Percentiles rank a stretch among this genome's conserved stretches.
Evolutionary conservation across 1,140 invertebrate genomes (phyloP).

Genomic region (Atta colombica): DNA sequence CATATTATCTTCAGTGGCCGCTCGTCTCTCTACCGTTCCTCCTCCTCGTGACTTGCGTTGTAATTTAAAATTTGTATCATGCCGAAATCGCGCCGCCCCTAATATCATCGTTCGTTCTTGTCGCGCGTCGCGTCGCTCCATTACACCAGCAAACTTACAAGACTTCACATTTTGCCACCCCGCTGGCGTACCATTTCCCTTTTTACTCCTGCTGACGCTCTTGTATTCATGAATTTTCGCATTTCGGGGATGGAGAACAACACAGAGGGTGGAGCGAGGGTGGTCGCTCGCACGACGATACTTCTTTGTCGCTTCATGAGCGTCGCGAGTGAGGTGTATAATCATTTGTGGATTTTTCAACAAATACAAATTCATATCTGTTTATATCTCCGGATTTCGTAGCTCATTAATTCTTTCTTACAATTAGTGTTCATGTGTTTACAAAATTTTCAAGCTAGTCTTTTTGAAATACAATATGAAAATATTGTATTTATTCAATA

Average conservation of each 20-base stretch:
- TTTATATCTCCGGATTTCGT: not conserved
- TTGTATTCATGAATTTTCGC: slow-evolving; percentile 66
- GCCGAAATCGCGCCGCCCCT: slow-evolving; percentile 54
- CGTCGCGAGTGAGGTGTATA: not conserved
- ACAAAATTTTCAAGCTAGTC: slow-evolving; percentile 8
- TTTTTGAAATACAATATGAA: not conserved
- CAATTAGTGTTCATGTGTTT: not conserved
- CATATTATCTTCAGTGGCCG: slow-evolving; percentile 83
- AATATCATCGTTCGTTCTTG: slow-evolving; percentile 56
- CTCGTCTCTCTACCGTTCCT: not conserved
- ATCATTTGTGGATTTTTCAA: not conserved
- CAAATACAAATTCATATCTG: not conserved
- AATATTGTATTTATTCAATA: not conserved
- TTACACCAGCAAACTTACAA: slow-evolving; percentile 54
- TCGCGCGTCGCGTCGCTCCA: slow-evolving; percentile 19
- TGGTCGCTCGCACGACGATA: not conserved
- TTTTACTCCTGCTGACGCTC: slow-evolving; percentile 48
- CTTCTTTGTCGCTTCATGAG: slow-evolving; percentile 33
- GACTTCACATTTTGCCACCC: slow-evolving; percentile 49
- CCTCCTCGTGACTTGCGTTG: slow-evolving; percentile 54
- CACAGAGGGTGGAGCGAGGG: not conserved
- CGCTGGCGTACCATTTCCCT: slow-evolving; percentile 10
- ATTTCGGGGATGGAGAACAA: slow-evolving; percentile 43
- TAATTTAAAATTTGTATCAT: slow-evolving; percentile 77
- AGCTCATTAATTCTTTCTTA: not conserved